These are phyloP conservation scores for Lates japonicus DNA, from an alignment of 2,797 vertebrate genomes.

Conservation along the genomic window DNA sequence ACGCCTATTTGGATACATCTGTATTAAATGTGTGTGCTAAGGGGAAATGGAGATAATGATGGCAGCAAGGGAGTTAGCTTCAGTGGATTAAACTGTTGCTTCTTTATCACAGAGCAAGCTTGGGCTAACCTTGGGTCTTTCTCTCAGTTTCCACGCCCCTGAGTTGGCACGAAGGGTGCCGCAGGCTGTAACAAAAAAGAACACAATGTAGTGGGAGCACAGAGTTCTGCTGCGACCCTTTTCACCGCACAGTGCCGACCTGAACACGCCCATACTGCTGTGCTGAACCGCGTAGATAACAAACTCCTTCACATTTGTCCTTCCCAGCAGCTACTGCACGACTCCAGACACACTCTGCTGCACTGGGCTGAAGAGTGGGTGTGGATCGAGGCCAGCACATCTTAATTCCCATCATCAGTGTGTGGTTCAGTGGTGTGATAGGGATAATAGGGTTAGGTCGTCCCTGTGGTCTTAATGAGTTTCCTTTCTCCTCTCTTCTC, in stretches of 20 bases:
- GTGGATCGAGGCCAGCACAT: conserved; percentile 79
- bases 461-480: conserved; percentile 84
- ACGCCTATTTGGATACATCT: conserved; percentile 75
- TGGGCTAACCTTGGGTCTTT: conserved; percentile 58
- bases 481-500: conserved; percentile 77
- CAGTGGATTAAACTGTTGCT: conserved; percentile 62
- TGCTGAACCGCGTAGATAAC: conserved; percentile 71
- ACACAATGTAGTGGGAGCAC: conserved; percentile 54
- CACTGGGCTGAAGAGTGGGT: conserved; percentile 68
- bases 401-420: conserved; percentile 83
- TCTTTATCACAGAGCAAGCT: conserved; percentile 45
- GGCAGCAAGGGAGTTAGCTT: conserved; percentile 56
- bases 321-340: conserved; percentile 72
- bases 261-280: conserved; percentile 67
- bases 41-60: conserved; percentile 62
- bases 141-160: conserved; percentile 34
- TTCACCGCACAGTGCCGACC: conserved; percentile 64
- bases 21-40: conserved; percentile 65
- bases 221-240: conserved; percentile 54
- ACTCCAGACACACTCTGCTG: conserved; percentile 73
- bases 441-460: conserved; percentile 83
- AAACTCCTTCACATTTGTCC: conserved; percentile 72
- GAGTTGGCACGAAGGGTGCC: conserved; percentile 45
- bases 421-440: conserved; percentile 79
- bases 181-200: conserved; percentile 50